Percentiles rank a stretch among this genome's conserved stretches.
These are phyloP conservation scores for Asteroscopus sphinx DNA, from an alignment of 2,888 invertebrate species.

Conservation along the genomic window DNA sequence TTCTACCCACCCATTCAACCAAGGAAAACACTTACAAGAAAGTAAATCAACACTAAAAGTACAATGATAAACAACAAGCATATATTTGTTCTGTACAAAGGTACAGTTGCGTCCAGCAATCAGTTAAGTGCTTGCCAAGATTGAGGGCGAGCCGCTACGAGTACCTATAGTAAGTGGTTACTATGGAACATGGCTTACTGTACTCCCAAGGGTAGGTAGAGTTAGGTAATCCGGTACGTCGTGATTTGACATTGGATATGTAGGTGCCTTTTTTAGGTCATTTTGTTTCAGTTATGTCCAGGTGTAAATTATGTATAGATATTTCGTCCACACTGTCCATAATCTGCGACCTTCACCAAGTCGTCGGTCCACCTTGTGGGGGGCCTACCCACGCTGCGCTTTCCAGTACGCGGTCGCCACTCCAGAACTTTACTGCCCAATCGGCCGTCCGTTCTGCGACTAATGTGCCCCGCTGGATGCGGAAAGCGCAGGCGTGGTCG, in stretches of 20 bases:
- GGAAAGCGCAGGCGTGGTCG: no score
- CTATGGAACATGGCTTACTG: conserved; percentile 30
- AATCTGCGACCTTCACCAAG: no score
- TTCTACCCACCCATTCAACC: conserved; percentile 7
- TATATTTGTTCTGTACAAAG: conserved; percentile 38
- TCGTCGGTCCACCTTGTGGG: no score
- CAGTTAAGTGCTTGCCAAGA: conserved; percentile 75
- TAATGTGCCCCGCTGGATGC: no score
- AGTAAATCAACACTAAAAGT: conserved; percentile 49
- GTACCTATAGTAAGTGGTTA: conserved; percentile 23
- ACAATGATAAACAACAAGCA: conserved; percentile 46
- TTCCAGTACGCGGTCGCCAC: no score
- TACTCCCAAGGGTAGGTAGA: conserved; percentile 45
- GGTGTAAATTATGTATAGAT: no score
- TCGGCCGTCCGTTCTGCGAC: no score
- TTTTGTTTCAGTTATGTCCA: neutral
- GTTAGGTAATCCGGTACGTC: conserved; percentile 32
- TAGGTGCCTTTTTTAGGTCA: conserved; percentile 19
- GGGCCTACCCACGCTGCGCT: no score
- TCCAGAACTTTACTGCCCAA: no score
- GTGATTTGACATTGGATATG: conserved; percentile 36
- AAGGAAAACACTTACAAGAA: conserved; percentile 19
- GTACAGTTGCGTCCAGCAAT: conserved; percentile 69
- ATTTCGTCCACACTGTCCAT: no score
- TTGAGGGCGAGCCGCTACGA: conserved; percentile 55